phyloP scores from a whole-genome alignment of 2,113 vertebrate species.

The Cnemophilus loriae region DNA sequence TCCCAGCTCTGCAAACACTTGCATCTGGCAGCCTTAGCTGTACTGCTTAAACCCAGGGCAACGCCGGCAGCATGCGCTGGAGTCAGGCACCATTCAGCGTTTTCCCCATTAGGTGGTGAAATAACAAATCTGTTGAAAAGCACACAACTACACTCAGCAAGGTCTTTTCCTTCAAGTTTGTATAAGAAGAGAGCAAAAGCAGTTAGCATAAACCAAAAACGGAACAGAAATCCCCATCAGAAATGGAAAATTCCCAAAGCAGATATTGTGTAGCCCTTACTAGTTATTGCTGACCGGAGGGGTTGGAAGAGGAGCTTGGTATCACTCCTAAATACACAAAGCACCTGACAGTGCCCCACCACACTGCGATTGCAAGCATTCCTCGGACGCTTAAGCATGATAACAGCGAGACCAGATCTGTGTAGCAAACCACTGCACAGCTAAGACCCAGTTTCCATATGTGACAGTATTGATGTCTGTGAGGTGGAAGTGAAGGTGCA shows the following conservation, averaged over 20 bases:
- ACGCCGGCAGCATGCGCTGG: rapidly evolving
- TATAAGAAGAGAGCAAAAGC: background rate
- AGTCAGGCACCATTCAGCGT: background rate
- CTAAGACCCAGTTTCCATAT: background rate
- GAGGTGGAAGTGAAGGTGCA: background rate
- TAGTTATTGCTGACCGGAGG: background rate
- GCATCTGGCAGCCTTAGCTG: background rate
- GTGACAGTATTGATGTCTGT: background rate
- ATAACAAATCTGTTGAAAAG: background rate
- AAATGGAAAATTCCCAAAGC: background rate
- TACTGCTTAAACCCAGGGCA: background rate
- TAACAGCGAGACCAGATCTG: background rate
- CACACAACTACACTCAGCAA: background rate
- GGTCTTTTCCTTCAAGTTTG: background rate
- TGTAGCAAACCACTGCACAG: background rate
- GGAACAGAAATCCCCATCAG: background rate
- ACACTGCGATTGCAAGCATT: background rate
- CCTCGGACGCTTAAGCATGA: background rate
- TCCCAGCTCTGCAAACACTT: background rate
- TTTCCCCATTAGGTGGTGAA: background rate
- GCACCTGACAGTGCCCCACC: background rate
- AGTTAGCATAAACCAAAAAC: background rate
- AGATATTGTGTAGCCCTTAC: background rate
- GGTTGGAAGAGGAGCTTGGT: background rate
- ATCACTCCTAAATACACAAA: background rate